Evolutionary conservation across 1,140 invertebrate genomes (phyloP).

Genomic region (Macrostomum lignano): DNA sequence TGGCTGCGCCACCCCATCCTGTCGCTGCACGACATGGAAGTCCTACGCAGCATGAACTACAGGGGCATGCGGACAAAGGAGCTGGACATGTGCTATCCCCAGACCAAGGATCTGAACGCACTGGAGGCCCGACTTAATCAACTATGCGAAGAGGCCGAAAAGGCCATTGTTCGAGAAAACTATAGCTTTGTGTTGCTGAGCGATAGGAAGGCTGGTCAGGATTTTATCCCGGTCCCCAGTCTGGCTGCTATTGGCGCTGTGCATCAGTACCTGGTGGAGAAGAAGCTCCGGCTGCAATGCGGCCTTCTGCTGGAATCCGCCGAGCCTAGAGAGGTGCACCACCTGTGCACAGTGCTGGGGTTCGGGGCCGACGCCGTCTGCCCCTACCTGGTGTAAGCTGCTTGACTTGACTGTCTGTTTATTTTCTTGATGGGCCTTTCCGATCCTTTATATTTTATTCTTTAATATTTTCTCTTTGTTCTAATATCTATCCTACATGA

Average conservation of each 20-base stretch:
- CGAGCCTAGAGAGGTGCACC: slow-evolving; percentile 55
- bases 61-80: slow-evolving; percentile 54
- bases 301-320: slow-evolving; percentile 68
- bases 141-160: slow-evolving; percentile 48
- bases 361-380: slow-evolving; percentile 91
- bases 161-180: slow-evolving; percentile 37
- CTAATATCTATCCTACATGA: too few species aligned
- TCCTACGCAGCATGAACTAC: slow-evolving; percentile 52
- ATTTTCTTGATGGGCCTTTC: too few species aligned
- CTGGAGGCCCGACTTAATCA: slow-evolving; percentile 45
- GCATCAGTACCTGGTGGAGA: slow-evolving; percentile 78
- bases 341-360: slow-evolving; percentile 72
- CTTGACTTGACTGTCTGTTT: too few species aligned
- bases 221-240: slow-evolving; percentile 34
- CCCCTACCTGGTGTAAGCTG: slow-evolving; percentile 79
- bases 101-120: slow-evolving; percentile 39
- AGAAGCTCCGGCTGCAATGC: slow-evolving; percentile 76
- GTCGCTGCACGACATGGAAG: slow-evolving; percentile 57
- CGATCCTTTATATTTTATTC: too few species aligned
- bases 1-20: slow-evolving; percentile 77
- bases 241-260: slow-evolving; percentile 62
- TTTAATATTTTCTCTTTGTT: too few species aligned
- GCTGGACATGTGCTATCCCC: slow-evolving; percentile 57
- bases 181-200: slow-evolving; percentile 64
- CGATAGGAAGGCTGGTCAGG: slow-evolving; percentile 43